Base-by-base conservation (phyloP, 1,140 invertebrate species). In the Panagrolaimus sp. region DNA sequence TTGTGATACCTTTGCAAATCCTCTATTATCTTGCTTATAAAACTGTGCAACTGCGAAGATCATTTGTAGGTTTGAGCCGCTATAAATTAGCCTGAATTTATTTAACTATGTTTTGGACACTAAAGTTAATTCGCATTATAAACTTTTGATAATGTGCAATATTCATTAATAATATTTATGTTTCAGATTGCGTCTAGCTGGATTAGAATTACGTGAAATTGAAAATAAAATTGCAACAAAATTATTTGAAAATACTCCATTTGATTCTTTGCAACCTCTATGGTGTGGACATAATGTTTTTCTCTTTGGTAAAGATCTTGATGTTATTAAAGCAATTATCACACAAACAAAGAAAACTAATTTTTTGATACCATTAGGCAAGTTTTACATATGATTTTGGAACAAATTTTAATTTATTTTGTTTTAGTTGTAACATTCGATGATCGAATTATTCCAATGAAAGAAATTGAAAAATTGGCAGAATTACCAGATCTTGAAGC, bases 311-410 rank as follows among this genome's bases (percentile, higher is more conserved):
- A 75, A 75, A 47, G 71, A 78, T 38, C 10, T 75, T 15, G 55
- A 68, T 10, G 46, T 65, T 15, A 21, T 78, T 28, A 78, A 78
- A 32, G 46, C 70, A 12, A 70, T 78, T 24, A 52, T 78, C 5
- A 63, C 63, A 17, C 77, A 78, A 67, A 72, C 73, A 7, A 52
- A 69, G 28, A 76, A 72, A 43, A 44, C 79, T 5, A 69, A 75
- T 21, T 78, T 70, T 65, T 63, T 78, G 24, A 67, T 76, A 28
- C 76, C 76, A 7, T 76, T 78, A 14, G 76, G 75, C 79, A 45
- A 43, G 71, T 70, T 26, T 38, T 58, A 21, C 0, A 1, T 24
- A 24, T 44, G 12, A 6, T 73, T 70, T 75, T 38, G n/a, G 2
- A 32, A 12, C 12, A 58, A 12, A 32, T 26, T 43, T 38, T 21